Evolutionary conservation across 53 echinoderm and acorn worm species (phyloP).

Genomic region (Echinarachnius parma): DNA sequence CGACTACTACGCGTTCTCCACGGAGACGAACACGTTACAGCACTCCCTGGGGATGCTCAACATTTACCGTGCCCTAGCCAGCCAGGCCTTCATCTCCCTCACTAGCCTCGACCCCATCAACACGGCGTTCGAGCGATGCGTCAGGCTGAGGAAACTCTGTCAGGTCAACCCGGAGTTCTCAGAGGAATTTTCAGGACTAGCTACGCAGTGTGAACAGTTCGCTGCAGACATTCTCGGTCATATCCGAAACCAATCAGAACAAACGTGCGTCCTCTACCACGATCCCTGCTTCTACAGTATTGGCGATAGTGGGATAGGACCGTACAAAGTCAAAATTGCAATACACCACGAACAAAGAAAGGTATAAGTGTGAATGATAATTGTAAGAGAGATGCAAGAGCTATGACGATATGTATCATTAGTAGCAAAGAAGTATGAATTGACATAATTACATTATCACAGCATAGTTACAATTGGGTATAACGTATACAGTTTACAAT

Average conservation of each 20-base stretch:
- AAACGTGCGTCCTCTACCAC: constrained; percentile 91
- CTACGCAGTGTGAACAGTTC: constrained; percentile 92
- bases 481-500: too few relatives aligned
- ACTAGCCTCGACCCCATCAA: constrained; percentile 96
- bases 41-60: constrained; percentile 94
- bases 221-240: constrained; percentile 97
- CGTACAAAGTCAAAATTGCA: constrained; percentile 98
- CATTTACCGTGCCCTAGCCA: constrained; percentile 92
- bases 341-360: constrained; percentile 94
- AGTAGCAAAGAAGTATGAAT: too few relatives aligned
- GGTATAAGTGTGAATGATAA: too few relatives aligned
- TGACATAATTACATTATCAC: too few relatives aligned
- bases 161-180: constrained; percentile 90
- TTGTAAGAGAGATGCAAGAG: too few relatives aligned
- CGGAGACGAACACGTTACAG: constrained; percentile 90
- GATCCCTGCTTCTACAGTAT: constrained; percentile 78
- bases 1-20: constrained; percentile 94
- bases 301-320: constrained; percentile 75
- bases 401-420: too few relatives aligned
- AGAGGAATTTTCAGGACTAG: constrained; percentile 78
- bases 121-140: constrained; percentile 95
- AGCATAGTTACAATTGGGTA: too few relatives aligned
- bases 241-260: constrained; percentile 96
- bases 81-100: constrained; percentile 95
- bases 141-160: constrained; percentile 82